Base-by-base conservation (phyloP, 2,888 invertebrate species). In the Caenorhabditis imperialis region DNA sequence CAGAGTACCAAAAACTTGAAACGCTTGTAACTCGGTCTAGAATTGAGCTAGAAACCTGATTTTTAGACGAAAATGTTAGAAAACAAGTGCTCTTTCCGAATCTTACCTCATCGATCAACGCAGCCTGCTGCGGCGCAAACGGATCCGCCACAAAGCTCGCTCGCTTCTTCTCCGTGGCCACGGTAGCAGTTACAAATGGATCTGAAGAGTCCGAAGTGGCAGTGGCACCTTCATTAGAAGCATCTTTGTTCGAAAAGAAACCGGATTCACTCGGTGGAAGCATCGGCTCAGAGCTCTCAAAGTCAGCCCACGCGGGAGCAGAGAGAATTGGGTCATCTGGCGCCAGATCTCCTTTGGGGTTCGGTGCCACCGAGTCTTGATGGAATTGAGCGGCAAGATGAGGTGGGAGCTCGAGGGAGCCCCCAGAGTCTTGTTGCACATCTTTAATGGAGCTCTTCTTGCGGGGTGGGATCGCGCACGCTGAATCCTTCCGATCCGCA, bases 191-290 rank as follows among this genome's bases (percentile, higher is more conserved):
- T 14, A 60, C 70, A 47, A 79, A 79, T 16, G 79, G 77, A 58
- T 79, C 81, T 6, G 38, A 27, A 2, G 30, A 14, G 20, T 50
- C 57, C 0, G 72, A 42, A 14, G 48, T 16, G n/a, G 38, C 48
- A 40, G 42, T 22, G 3, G 54, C 35, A 4, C 48, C 53, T 22
- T 63, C 61, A 61, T 60, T 67, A 20, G 73, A 61, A 1, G 50
- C 45, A 30, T 62, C 78, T 37, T 78, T 77, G 10, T 78, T 81
- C 3, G 77, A 72, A 69, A 86, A 86, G 73, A 87, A 86, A 22
- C 84, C 87, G 25, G 83, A 83, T 44, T 87, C 87, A 42, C 85
- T 86, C 0, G 85, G 79, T 6, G 86, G 85, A 25, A 86, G 63
- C 47, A 75, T 77, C 30, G 82, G 80, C 10, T 77, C 78, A 3